Conservation (phyloP, 1,140 invertebrate species). For the Euwallacea fornicatus region DNA sequence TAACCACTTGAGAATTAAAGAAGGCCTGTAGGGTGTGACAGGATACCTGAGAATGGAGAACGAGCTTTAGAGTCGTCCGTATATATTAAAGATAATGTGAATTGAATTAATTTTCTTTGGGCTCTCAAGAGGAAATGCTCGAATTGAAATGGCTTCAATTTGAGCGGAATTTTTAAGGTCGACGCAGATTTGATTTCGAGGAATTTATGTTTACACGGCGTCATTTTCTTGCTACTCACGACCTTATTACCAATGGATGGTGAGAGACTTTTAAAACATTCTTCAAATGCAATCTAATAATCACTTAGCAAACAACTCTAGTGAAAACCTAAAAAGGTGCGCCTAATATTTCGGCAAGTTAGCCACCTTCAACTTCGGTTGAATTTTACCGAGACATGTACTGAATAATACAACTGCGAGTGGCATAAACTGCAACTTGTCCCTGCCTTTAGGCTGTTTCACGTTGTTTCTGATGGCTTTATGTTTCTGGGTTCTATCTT, state of each 20-base stretch:
- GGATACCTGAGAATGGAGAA: constrained; percentile 36
- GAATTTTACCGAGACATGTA: too few relatives aligned
- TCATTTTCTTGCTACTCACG: background rate
- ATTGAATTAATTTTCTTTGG: constrained; percentile 39
- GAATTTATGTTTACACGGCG: constrained; percentile 25
- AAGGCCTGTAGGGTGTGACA: constrained; percentile 37
- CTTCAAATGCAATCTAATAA: too few relatives aligned
- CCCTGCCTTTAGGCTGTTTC: too few relatives aligned
- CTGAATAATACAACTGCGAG: too few relatives aligned
- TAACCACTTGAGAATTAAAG: constrained; percentile 34
- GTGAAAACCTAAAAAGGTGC: too few relatives aligned
- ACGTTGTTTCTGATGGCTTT: too few relatives aligned
- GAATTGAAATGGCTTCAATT: constrained; percentile 35
- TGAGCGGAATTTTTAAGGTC: constrained; percentile 20
- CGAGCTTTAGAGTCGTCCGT: constrained; percentile 27
- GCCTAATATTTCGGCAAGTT: too few relatives aligned
- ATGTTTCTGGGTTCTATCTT: too few relatives aligned
- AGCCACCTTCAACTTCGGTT: background rate
- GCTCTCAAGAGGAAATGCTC: constrained; percentile 26
- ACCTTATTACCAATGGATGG: too few relatives aligned
- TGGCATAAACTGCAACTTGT: too few relatives aligned
- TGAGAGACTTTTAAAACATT: too few relatives aligned
- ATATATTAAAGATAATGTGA: constrained; percentile 39
- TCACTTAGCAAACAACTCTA: too few relatives aligned
- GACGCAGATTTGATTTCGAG: constrained; percentile 23